phyloP scores from a whole-genome alignment of 2,113 vertebrate species.

The Henicopernis longicauda region DNA sequence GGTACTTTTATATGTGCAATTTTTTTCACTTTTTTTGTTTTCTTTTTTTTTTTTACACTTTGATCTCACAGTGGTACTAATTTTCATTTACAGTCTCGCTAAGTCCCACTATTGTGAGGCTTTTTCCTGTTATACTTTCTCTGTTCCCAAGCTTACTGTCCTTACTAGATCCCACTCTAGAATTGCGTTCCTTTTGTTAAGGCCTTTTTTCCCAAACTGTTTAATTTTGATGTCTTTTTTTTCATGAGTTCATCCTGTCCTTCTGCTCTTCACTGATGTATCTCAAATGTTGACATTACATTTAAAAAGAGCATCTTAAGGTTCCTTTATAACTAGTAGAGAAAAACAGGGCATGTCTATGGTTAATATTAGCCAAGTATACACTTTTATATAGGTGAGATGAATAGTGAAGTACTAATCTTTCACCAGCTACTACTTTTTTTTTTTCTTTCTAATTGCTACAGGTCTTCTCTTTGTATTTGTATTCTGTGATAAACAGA shows the following conservation, averaged over 20 bases:
- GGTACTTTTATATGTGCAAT: background rate
- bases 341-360: background rate
- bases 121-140: background rate
- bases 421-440: background rate
- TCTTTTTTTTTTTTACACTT: background rate
- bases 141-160: background rate
- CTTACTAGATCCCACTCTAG: background rate
- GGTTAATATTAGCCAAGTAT: background rate
- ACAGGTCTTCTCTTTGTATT: background rate
- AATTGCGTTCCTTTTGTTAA: fast-evolving
- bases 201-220: background rate
- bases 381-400: background rate
- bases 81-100: background rate
- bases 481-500: background rate
- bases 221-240: background rate
- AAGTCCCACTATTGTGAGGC: background rate
- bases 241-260: fast-evolving
- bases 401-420: background rate
- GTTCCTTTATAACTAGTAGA: background rate
- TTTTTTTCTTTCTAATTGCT: background rate
- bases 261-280: background rate
- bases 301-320: background rate
- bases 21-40: background rate
- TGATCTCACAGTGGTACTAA: background rate
- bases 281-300: background rate